Base-by-base conservation (phyloP, 1,140 invertebrate genomes). In the Bradysia coprophila region DNA sequence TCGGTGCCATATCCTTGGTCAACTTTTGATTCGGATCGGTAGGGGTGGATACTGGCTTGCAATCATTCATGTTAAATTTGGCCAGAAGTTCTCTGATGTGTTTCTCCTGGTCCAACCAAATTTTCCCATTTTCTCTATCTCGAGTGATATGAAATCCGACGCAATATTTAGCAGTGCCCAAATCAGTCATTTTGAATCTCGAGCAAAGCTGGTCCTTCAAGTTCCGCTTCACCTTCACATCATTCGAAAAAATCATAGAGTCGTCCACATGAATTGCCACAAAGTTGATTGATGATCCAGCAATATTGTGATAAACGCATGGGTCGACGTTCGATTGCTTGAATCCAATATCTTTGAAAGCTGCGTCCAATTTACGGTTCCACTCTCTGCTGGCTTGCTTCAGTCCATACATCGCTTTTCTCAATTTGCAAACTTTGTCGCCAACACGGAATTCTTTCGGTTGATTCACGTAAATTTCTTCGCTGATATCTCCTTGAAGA, bases 401-500 rank as follows among this genome's bases (percentile, higher is more conserved):
- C 22, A 46, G 21, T 2, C 45, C 45, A 41, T 43, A 46, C 34
- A 46, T 31, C 1, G 42, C 21, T 16, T 43, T 46, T 1, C 41
- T 40, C 10, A 41, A 21, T 21, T 20, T 37, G 37, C 24, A 28
- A 10, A 22, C 21, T 24, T 39, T 28, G 5, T 13, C 20, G 11
- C 24, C 28, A 1, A 40, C 20, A 9, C 15, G 21, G 31, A 36
- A 44, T 4, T 33, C 20, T 32, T 44, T 20, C 3, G 48, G 46
- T 28, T 48, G 46, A 10, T 13, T 2, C 38, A 49, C 44, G 28
- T 45, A 46, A 2, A 44, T 22, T 8, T 49, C 49, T 48, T 68
- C 62, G 15, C 62, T 46, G 23, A 62, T 49, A 21, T 53, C 45
- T 21, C 63, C 61, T 49, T 67, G 51, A 11, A 67, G 45, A 46